A percentile compares a stretch with the other conserved stretches of the same genome.
These are phyloP conservation scores for Actinia tenebrosa DNA, from an alignment of 64 coral and sea anemone species.

Conservation along the genomic window DNA sequence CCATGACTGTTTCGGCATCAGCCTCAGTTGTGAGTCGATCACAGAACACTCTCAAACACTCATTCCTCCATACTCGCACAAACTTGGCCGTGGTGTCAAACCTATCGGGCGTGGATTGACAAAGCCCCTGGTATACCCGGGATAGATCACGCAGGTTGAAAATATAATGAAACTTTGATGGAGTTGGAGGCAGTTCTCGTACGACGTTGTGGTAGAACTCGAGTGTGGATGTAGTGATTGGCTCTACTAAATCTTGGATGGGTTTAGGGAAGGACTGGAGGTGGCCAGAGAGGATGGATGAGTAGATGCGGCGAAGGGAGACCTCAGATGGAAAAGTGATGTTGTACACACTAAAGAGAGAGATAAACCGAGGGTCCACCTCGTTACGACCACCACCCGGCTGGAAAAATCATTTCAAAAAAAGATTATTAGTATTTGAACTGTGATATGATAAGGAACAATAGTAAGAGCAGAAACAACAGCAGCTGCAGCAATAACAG, in stretches of 20 bases:
- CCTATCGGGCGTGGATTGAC: slow-evolving; percentile 84
- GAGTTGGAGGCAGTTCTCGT: slow-evolving; percentile 76
- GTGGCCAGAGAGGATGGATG: slow-evolving; percentile 82
- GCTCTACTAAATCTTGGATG: slow-evolving; percentile 66
- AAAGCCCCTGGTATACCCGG: slow-evolving; percentile 92
- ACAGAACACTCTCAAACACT: slow-evolving; percentile 94
- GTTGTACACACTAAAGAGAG: slow-evolving; percentile 97
- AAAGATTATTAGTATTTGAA: not conserved
- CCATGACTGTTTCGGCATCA: slow-evolving; percentile 78
- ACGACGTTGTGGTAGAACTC: slow-evolving; percentile 85
- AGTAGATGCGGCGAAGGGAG: slow-evolving; percentile 91
- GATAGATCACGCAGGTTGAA: slow-evolving; percentile 98
- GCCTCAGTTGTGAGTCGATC: slow-evolving; percentile 80
- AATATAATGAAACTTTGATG: slow-evolving; percentile 99
- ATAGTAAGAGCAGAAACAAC: not conserved
- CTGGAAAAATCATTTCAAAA: slow-evolving; percentile 35
- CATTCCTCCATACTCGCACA: slow-evolving; percentile 95
- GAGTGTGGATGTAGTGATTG: slow-evolving; percentile 76
- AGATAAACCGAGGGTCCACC: slow-evolving; percentile 97
- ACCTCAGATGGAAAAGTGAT: slow-evolving; percentile 97
- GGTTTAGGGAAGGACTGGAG: slow-evolving; percentile 87
- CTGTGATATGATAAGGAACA: not conserved
- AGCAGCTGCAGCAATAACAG: not conserved
- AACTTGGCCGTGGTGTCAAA: slow-evolving; percentile 84
- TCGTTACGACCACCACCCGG: slow-evolving; percentile 98